These are phyloP conservation scores for Anisognathus igniventris DNA, from an alignment of 2,797 vertebrate species.

Conservation along the genomic window DNA sequence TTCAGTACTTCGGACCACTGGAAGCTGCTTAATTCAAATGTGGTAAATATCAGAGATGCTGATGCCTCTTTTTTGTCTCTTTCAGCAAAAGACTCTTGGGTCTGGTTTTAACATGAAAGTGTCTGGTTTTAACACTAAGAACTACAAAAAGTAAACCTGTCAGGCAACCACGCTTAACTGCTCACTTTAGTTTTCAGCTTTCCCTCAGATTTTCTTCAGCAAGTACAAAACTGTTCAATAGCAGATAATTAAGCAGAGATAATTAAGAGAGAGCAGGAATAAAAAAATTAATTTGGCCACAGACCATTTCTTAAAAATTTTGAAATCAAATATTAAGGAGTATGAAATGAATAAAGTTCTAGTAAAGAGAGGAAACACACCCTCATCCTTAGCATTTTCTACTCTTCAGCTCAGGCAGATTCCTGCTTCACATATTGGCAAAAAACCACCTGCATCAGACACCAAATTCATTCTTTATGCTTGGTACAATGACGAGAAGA, in stretches of 20 bases:
- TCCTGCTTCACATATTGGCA: not conserved
- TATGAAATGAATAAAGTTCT: not conserved
- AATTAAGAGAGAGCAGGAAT: not conserved
- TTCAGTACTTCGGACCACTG: not conserved
- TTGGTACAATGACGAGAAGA: not conserved
- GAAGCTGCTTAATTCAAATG: not conserved
- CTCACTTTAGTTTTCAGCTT: not conserved
- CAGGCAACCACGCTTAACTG: not conserved
- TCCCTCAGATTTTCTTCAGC: not conserved
- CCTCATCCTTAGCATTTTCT: not conserved
- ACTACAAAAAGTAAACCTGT: not conserved
- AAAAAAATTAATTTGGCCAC: not conserved
- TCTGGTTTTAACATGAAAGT: not conserved
- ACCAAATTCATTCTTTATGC: not conserved
- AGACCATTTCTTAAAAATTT: not conserved
- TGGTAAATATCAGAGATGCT: not conserved
- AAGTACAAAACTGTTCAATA: not conserved
- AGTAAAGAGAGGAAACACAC: not conserved
- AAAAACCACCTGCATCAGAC: not conserved
- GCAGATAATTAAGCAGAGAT: not conserved
- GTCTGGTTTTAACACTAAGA: not conserved
- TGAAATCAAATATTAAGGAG: not conserved
- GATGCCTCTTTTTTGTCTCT: not conserved
- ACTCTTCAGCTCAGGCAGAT: not conserved
- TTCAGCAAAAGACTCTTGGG: not conserved